These are phyloP conservation scores for Rhodeus uyekii DNA, from an alignment of 2,797 vertebrate species.

Conservation along the genomic window DNA sequence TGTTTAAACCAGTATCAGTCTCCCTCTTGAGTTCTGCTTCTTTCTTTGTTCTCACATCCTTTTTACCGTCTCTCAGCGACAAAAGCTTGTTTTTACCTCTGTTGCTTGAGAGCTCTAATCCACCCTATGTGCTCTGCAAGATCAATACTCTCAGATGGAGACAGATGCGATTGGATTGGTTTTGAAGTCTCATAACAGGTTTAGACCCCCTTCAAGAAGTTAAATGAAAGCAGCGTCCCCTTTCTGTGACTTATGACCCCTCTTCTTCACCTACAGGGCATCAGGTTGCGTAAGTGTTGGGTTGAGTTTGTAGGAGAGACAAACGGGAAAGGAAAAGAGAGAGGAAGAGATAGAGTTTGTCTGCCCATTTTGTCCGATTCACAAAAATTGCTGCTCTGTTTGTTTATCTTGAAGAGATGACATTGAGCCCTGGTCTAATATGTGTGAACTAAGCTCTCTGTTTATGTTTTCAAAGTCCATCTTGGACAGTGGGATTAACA, in stretches of 20 bases:
- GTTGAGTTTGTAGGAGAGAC: not conserved
- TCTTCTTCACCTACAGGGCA: not conserved
- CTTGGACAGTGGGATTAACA: conserved; percentile 27
- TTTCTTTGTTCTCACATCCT: conserved; percentile 28
- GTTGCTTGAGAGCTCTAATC: conserved; percentile 41
- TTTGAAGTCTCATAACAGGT: conserved; percentile 41
- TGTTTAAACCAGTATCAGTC: conserved; percentile 20
- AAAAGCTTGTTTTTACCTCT: conserved; percentile 43
- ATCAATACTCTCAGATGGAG: conserved; percentile 48
- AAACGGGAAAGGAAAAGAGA: not conserved
- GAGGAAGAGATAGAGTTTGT: not conserved
- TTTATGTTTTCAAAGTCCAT: conserved; percentile 20
- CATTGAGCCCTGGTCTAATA: conserved; percentile 15
- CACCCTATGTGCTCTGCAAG: conserved; percentile 14
- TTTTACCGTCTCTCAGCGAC: conserved; percentile 18
- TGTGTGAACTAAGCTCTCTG: conserved; percentile 28
- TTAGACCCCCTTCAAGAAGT: conserved; percentile 25
- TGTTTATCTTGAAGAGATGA: conserved; percentile 13
- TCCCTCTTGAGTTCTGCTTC: conserved; percentile 14
- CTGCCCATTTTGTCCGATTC: not conserved
- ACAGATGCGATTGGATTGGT: conserved; percentile 40
- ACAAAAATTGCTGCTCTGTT: conserved; percentile 8
- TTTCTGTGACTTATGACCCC: too few relatives aligned
- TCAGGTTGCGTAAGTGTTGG: not conserved
- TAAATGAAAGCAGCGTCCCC: conserved; percentile 4